Evolutionary conservation across 2,888 invertebrate species (phyloP).

Genomic region (Hoplodrina blanda): DNA sequence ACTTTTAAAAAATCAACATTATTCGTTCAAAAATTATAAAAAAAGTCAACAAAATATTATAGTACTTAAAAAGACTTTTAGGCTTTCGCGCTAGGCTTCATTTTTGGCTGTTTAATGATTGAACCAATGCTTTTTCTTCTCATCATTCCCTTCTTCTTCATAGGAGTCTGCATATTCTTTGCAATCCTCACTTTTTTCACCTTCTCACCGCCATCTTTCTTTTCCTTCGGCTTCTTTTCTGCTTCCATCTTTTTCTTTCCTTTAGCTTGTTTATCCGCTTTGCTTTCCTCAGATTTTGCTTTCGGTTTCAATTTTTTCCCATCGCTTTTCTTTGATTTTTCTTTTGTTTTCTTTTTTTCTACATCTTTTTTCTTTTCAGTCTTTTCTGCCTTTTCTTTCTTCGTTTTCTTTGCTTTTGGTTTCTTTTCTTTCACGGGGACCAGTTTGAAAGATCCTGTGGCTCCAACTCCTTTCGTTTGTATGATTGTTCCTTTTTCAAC

Average conservation of each 20-base stretch:
- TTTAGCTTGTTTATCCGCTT: neutral
- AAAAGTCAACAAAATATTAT: slow-evolving; percentile 13
- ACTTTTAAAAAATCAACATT: slow-evolving; percentile 13
- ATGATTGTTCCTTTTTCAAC: slow-evolving; percentile 79
- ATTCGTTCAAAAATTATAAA: slow-evolving; percentile 11
- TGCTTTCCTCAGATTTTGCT: slow-evolving; percentile 42
- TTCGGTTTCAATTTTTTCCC: slow-evolving; percentile 42
- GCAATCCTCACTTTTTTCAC: slow-evolving; percentile 54
- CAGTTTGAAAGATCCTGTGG: slow-evolving; percentile 82
- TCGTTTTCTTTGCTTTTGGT: slow-evolving; percentile 63
- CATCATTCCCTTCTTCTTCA: slow-evolving; percentile 73
- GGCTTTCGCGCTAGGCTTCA: slow-evolving; percentile 77
- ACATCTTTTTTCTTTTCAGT: slow-evolving; percentile 58
- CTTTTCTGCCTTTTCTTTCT: slow-evolving; percentile 54
- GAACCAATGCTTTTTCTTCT: slow-evolving; percentile 83
- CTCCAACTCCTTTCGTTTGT: slow-evolving; percentile 82
- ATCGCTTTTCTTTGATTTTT: slow-evolving; percentile 57
- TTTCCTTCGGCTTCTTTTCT: slow-evolving; percentile 42
- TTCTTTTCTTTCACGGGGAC: slow-evolving; percentile 69
- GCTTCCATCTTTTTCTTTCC: slow-evolving; percentile 36
- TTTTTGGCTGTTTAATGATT: slow-evolving; percentile 84
- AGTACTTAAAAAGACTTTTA: slow-evolving; percentile 1
- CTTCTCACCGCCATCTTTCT: slow-evolving; percentile 48
- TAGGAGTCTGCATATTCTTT: slow-evolving; percentile 67
- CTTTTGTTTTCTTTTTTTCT: slow-evolving; percentile 50